A percentile compares a stretch with the other conserved stretches of the same genome.
Evolutionary conservation across 2,797 vertebrate species (phyloP).

Genomic region (Xiphorhynchus erythropygius): DNA sequence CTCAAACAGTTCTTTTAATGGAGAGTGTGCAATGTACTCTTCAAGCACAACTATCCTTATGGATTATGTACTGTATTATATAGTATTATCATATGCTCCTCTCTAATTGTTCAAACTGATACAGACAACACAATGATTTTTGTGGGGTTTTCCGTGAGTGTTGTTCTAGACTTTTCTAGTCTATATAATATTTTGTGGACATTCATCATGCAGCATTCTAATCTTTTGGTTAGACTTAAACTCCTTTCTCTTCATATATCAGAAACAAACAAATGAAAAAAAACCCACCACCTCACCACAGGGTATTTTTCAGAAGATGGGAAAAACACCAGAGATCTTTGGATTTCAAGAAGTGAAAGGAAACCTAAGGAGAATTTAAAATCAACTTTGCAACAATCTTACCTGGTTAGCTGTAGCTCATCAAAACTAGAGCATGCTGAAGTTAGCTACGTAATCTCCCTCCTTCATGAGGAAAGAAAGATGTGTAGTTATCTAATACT

Average conservation of each 20-base stretch:
- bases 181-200: background rate
- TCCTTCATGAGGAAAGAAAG: background rate
- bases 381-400: background rate
- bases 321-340: fast-evolving
- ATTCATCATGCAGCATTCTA: background rate
- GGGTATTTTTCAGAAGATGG: background rate
- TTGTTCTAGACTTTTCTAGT: background rate
- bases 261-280: background rate
- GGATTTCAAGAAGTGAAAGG: background rate
- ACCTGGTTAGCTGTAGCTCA: background rate
- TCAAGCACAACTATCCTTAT: background rate
- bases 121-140: background rate
- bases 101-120: background rate
- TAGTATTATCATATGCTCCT: background rate
- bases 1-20: background rate
- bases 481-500: background rate
- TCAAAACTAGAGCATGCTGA: background rate
- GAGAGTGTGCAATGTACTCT: background rate
- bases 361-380: background rate
- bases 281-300: fast-evolving
- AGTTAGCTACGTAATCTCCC: background rate
- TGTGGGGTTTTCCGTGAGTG: background rate
- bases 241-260: fast-evolving
- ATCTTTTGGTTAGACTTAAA: background rate
- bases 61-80: background rate